phyloP scores from a whole-genome alignment of 2,888 invertebrate genomes.

The Meteorus cinctellus region DNA sequence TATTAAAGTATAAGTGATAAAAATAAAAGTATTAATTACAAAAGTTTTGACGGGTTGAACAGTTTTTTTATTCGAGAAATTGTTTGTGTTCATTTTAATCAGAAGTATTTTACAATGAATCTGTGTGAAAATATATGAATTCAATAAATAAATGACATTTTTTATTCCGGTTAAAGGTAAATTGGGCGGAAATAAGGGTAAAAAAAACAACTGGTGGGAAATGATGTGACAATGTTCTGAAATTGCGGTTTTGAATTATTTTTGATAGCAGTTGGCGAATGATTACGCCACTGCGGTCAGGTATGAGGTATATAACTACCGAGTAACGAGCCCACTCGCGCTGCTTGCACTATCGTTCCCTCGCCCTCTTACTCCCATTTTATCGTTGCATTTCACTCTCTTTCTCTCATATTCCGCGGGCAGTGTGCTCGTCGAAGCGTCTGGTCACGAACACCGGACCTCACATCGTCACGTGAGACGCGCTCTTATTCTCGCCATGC shows the following conservation, averaged over 20 bases:
- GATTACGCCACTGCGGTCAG: conserved; percentile 59
- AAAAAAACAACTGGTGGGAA: not conserved
- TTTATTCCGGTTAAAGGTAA: not conserved
- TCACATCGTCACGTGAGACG: conserved; percentile 59
- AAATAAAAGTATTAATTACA: no score
- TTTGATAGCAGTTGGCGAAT: conserved; percentile 18
- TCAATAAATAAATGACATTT: no score
- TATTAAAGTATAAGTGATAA: no score
- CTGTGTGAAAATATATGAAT: no score
- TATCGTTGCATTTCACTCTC: conserved; percentile 30
- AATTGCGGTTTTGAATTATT: conserved; percentile 1
- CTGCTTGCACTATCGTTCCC: conserved; percentile 35
- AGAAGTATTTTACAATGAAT: no score
- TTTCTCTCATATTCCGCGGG: conserved; percentile 44
- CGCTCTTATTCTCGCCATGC: conserved; percentile 23
- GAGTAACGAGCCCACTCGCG: conserved; percentile 64
- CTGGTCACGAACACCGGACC: conserved; percentile 65
- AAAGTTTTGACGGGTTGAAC: no score
- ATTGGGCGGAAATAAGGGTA: not conserved
- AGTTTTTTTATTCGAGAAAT: no score
- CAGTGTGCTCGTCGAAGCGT: conserved; percentile 49
- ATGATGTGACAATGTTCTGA: not conserved
- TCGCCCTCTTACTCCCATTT: conserved; percentile 49
- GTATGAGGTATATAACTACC: conserved; percentile 60
- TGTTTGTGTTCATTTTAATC: no score